phyloP scores from a whole-genome alignment of 2,888 invertebrate species.

The Acleris holmiana region DNA sequence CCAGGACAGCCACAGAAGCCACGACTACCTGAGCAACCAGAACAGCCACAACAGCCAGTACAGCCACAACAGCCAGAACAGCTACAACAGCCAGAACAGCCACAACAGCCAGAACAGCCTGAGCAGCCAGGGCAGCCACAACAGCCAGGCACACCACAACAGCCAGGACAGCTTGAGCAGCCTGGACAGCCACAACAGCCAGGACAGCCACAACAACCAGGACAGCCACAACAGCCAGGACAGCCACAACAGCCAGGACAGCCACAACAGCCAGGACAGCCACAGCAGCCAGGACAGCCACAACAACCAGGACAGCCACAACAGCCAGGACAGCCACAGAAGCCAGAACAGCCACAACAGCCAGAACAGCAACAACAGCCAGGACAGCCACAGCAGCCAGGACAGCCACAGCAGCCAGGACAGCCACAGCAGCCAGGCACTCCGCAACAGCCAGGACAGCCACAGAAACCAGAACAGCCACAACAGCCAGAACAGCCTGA shows the following conservation, averaged over 20 bases:
- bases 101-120: background rate
- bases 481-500: background rate
- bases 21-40: no score
- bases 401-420: background rate
- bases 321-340: background rate
- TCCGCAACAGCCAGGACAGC: background rate
- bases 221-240: background rate
- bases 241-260: background rate
- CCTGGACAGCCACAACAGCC: background rate
- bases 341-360: background rate
- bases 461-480: background rate
- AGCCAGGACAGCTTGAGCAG: background rate
- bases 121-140: constrained; percentile 4
- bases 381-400: constrained; percentile 4
- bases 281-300: background rate
- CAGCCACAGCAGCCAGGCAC: background rate
- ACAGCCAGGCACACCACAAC: background rate
- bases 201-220: background rate
- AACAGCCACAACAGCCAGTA: background rate
- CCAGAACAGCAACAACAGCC: background rate
- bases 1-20: no score
- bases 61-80: background rate
- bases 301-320: background rate
- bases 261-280: background rate
- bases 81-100: background rate